These are phyloP conservation scores for Dasyornis broadbenti DNA, from an alignment of 2,113 vertebrate species.

Conservation along the genomic window DNA sequence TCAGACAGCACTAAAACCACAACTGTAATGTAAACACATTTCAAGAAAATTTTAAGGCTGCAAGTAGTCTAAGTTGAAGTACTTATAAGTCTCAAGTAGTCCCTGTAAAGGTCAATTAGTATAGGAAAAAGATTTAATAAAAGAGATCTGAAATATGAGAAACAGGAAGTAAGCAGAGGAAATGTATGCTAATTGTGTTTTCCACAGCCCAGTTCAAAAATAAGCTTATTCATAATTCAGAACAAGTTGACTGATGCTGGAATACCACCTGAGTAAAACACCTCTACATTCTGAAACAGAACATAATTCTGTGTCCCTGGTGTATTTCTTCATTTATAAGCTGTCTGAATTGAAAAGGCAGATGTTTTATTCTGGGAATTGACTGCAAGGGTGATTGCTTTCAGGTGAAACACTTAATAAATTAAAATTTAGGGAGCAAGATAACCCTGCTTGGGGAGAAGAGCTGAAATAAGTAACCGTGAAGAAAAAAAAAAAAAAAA, in stretches of 20 bases:
- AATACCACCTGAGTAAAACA: slow-evolving; percentile 41
- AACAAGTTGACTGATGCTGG: not conserved
- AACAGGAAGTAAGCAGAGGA: not conserved
- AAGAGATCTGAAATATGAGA: not conserved
- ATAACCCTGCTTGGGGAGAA: slow-evolving; percentile 39
- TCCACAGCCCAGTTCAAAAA: not conserved
- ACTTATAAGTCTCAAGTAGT: not conserved
- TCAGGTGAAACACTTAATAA: slow-evolving; percentile 73
- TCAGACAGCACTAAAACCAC: not conserved
- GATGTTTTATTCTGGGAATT: slow-evolving; percentile 72
- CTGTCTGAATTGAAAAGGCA: slow-evolving; percentile 67
- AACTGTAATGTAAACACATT: slow-evolving; percentile 26
- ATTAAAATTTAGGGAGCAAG: slow-evolving; percentile 69
- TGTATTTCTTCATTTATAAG: slow-evolving; percentile 63
- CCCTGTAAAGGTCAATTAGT: slow-evolving; percentile 16
- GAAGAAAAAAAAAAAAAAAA: not conserved
- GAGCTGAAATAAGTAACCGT: slow-evolving; percentile 23
- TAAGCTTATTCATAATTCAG: slow-evolving; percentile 4
- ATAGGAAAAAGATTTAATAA: not conserved
- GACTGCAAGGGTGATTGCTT: slow-evolving; percentile 66
- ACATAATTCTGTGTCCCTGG: slow-evolving; percentile 48
- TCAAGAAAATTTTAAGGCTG: not conserved
- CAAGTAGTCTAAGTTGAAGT: not conserved
- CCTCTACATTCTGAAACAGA: slow-evolving; percentile 46
- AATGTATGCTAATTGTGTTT: not conserved